These are phyloP conservation scores for Hycleus cichorii DNA, from an alignment of 1,140 invertebrate genomes.

Conservation along the genomic window DNA sequence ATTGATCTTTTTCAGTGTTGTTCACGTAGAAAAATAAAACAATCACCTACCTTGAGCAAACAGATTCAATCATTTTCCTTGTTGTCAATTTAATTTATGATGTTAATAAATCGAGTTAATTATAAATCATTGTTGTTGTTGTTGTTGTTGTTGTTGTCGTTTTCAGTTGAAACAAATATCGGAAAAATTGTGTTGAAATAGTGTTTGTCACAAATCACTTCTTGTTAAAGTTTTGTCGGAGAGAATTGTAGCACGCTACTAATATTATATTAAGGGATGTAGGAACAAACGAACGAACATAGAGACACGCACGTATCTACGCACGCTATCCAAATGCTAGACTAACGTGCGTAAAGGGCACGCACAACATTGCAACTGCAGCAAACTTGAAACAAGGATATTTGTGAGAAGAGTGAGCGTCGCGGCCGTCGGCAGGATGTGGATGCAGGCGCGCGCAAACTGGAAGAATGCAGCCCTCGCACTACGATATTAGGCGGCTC, in stretches of 20 bases:
- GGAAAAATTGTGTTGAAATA: no score
- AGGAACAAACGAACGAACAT: neutral
- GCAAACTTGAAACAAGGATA: neutral
- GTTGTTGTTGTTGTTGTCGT: neutral
- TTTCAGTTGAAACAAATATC: no score
- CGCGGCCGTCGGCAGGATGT: slow-evolving; percentile 4
- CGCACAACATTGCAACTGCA: slow-evolving; percentile 35
- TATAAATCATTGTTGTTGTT: neutral
- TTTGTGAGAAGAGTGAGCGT: no score
- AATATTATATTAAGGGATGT: neutral
- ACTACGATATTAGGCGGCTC: no score
- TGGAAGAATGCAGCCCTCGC: slow-evolving; percentile 29
- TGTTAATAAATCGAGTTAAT: no score
- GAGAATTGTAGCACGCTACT: no score
- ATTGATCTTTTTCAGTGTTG: neutral
- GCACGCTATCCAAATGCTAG: slow-evolving; percentile 12
- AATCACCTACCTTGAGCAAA: slow-evolving; percentile 7
- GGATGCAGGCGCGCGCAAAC: slow-evolving; percentile 33
- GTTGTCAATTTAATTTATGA: no score
- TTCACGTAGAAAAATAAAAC: neutral
- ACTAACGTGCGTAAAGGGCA: slow-evolving; percentile 30
- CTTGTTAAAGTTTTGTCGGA: neutral
- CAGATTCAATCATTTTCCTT: neutral
- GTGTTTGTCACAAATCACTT: slow-evolving; percentile 6
- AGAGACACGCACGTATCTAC: slow-evolving; percentile 3